Percentiles rank a stretch among this genome's conserved stretches.
Conservation (phyloP, 2,113 vertebrate species). For the Cavia aperea region DNA sequence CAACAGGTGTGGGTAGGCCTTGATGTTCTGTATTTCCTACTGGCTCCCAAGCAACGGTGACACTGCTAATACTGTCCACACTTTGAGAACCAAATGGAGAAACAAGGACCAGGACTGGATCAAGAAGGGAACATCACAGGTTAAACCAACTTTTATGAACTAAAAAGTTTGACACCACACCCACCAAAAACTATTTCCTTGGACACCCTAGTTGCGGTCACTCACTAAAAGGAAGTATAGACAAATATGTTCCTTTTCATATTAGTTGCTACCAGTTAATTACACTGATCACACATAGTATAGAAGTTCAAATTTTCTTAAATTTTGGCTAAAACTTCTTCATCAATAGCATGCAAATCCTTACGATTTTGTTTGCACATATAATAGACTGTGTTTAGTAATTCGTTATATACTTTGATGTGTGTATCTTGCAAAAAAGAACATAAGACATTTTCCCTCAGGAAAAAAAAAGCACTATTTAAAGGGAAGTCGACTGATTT, state of each 20-base stretch:
- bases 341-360: neutral
- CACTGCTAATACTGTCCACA: neutral
- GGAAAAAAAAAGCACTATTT: neutral
- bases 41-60: neutral
- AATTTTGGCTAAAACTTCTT: conserved; percentile 3
- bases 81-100: neutral
- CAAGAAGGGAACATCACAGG: neutral
- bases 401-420: neutral
- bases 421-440: neutral
- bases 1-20: neutral
- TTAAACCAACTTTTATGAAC: neutral
- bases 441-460: neutral
- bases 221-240: neutral
- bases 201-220: no score
- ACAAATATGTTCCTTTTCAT: neutral
- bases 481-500: neutral
- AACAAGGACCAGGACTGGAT: neutral
- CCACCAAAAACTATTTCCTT: neutral
- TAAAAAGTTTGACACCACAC: neutral
- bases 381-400: neutral
- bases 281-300: neutral
- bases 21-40: neutral
- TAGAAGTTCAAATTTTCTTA: conserved; percentile 10
- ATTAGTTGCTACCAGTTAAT: neutral
- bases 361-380: neutral